Evolutionary conservation across 2,888 invertebrate genomes (phyloP), one percentile per base, ranked within the genome.

Genomic region (Monochamus alternatus): DNA sequence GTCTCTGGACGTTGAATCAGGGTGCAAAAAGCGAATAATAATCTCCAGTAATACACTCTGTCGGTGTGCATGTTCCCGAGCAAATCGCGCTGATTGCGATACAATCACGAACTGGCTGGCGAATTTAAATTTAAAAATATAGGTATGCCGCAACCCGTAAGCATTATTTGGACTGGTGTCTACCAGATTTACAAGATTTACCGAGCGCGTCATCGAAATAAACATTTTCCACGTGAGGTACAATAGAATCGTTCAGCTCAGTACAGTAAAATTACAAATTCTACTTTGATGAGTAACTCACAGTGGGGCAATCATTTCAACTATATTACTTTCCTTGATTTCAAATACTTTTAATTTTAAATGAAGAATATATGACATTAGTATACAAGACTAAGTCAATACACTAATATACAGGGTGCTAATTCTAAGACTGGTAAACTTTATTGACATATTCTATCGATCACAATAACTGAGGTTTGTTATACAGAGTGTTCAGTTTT

Each of bases 21-120:
- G 47, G 12, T 47, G 47, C 10, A 47, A 12, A 47, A 47, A 8
- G 2, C 3, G 10, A 9, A 12, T 12, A 47, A 47, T 12, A 47
- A 47, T 12, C 47, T 12, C 3, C 47, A 10, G 47, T 47, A 47
- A 47, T 47, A 12, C 62, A 62, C 62, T 38, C 8, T 63, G 62
- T 5, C 32, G 62, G 38, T 43, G 62, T 14, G 62, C 62, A 63
- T 63, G 62, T 43, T 63, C 43, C 62, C 14, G 14, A 43, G n/a
- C 10, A 63, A 63, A 63, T 63, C 62, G 38, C 14, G n/a, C 9
- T 63, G 43, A 63, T 63, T 63, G 43, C 62, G 43, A 63, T 63
- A 43, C 62, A 63, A 63, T 63, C 62, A 63, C 62, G 62, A 43
- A 63, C 43, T n/a, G 43, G 62, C 38, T 62, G 31, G 32, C n/a